These are phyloP conservation scores for Agapostemon virescens DNA, from an alignment of 2,888 invertebrate genomes.

Conservation along the genomic window DNA sequence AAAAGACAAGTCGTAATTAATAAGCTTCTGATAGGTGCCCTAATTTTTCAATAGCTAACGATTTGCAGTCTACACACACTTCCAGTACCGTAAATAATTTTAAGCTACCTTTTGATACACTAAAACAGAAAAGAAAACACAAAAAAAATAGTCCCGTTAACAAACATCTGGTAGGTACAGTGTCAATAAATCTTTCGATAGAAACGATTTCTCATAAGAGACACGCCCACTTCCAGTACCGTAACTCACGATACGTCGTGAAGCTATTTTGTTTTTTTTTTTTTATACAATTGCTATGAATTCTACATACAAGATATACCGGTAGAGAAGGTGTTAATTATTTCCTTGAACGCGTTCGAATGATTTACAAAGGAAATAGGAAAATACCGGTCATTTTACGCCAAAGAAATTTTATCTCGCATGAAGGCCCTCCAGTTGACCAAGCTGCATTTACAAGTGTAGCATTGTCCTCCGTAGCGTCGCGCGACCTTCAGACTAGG, in stretches of 20 bases:
- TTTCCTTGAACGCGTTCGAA: background rate
- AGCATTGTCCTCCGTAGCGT: background rate
- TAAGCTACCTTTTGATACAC: background rate
- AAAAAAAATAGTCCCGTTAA: too few species aligned
- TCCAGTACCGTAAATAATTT: background rate
- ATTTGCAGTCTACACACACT: background rate
- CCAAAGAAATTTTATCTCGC: background rate
- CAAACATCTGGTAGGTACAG: background rate
- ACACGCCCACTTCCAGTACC: background rate
- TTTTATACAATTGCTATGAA: background rate
- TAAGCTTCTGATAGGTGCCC: background rate
- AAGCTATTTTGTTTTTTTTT: too few species aligned
- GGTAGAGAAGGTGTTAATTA: background rate
- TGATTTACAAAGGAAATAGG: background rate
- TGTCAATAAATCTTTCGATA: background rate
- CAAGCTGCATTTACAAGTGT: background rate
- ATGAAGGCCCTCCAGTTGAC: background rate
- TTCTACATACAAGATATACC: background rate
- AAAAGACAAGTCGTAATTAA: background rate
- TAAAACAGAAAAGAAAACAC: too few species aligned
- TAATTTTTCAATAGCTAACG: background rate
- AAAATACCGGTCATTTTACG: background rate
- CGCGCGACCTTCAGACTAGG: background rate
- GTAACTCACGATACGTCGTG: background rate
- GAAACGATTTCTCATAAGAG: background rate